A percentile compares a stretch with the other conserved stretches of the same genome.
Evolutionary conservation across 1,140 invertebrate genomes (phyloP).

Genomic region (Nylanderia fulva): DNA sequence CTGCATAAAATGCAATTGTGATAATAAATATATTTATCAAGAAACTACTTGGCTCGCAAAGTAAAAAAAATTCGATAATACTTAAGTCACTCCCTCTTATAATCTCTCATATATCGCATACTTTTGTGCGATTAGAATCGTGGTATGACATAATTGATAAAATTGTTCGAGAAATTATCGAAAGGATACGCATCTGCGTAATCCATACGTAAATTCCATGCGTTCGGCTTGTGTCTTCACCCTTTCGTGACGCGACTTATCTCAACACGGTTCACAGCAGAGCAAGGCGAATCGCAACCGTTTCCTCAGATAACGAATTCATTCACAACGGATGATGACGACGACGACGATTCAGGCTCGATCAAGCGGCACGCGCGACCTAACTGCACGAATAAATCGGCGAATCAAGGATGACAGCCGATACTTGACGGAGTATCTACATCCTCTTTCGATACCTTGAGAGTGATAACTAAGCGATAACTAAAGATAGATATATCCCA

Average conservation of each 20-base stretch:
- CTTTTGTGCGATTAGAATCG: background rate
- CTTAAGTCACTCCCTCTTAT: background rate
- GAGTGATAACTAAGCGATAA: too few species aligned
- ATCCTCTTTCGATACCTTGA: background rate
- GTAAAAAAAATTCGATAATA: too few species aligned
- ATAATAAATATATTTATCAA: background rate
- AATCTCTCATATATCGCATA: background rate
- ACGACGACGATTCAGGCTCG: constrained; percentile 71
- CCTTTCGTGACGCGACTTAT: constrained; percentile 61
- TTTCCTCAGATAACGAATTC: constrained; percentile 82
- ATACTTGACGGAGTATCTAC: constrained; percentile 14
- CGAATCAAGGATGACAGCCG: background rate
- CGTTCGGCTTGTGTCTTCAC: background rate
- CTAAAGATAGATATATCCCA: background rate
- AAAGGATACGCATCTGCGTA: constrained; percentile 10
- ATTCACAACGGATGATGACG: constrained; percentile 77
- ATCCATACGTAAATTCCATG: constrained; percentile 13
- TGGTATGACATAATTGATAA: background rate
- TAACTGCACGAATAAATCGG: constrained; percentile 7
- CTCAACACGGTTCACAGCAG: constrained; percentile 73
- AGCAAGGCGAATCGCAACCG: constrained; percentile 69
- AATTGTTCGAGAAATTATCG: constrained; percentile 16
- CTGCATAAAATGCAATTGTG: background rate
- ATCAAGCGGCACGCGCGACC: constrained; percentile 53
- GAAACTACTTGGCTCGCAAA: too few species aligned